Base-by-base conservation (phyloP, 2,113 vertebrate species). In the Thalassoma bifasciatum region DNA sequence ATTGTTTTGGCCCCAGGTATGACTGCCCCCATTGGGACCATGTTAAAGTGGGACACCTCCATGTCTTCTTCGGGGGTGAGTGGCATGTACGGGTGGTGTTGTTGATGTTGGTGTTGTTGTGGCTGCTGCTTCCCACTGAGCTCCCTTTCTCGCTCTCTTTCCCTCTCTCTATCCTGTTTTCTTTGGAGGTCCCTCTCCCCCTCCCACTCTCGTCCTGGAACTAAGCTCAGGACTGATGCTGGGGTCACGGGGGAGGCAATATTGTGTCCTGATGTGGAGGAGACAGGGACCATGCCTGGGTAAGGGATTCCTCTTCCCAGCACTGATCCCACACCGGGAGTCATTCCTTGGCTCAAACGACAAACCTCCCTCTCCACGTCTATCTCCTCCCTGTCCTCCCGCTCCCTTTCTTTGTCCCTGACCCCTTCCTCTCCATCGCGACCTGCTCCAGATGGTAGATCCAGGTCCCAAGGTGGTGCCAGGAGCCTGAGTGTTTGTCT, bases 401-500 rank as follows among this genome's bases (percentile, higher is more conserved):
- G 89, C 5, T 85, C 87, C 26, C 88, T 83, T 37, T 94, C 87
- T 14, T 93, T 81, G 77, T 93, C 75, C 84, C 7, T 91, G 70
- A 91, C 85, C 1, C 24, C 75, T 44, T 81, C 85, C 11, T 78
- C 91, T 50, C 37, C 75, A 38, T 82, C 92, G 44, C 44, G 88
- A 60, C 10, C 92, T 1, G 88, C 90, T 57, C 61, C 75, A 4
- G 90, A 84, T 0, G 93, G 93, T 14, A 93, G 75, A 57, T 93
- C 93, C 72, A 94, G 69, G 64, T 94, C 93, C 96, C 96, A 97
- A 0, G 95, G 95, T 0, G 95, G 93, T 22, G 94, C 92, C 44
- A 96, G 89, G 23, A 98, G 95, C 23, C 96, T 93, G 34, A 98
- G 93, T 83, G 95, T 95, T 17, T 95, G 94, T 60, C 94, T 92